Evolutionary conservation across 2,113 vertebrate genomes (phyloP), one percentile per base, ranked within the genome.

Genomic region (Pelobates fuscus): DNA sequence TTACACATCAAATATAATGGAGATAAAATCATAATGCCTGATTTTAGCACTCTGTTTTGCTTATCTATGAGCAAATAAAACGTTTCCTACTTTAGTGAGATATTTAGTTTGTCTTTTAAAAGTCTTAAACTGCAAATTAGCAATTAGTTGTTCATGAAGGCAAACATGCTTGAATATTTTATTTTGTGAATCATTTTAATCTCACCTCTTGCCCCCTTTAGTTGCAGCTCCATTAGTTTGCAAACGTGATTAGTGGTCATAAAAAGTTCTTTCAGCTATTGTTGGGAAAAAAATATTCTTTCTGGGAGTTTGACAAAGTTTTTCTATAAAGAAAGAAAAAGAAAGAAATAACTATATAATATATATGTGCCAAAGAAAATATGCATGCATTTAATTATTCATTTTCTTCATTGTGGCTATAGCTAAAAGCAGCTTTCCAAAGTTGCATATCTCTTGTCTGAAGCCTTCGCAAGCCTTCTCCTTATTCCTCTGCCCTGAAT

Each of bases 1-100:
- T 72, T 29, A n/a, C 80, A 82, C 72, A 82, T 80, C 75, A 84
- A 41, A 72, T 61, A 75, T 17, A 68, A 44, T 15, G 29, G 61
- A 25, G 54, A 60, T 60, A 49, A 67, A 76, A 67, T 60, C 8
- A 59, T 49, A 46, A 44, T 43, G 37, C 37, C n/a, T 24, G 5
- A 43, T 76, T 11, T 44, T 52, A 17, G 37, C 2, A 23, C 24
- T 59, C 60, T 59, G 43, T 49, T 73, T 76, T 67, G 37, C 64
- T 60, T 60, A 59, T 76, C 63, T 67, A 32, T n/a, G 59, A 58
- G 49, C 64, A 67, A 46, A 59, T 75, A 58, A 67, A 46, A 46
- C 30, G 58, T 59, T 59, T 52, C 17, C n/a, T 49, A 60, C 59
- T 60, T 60, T 26, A 60, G 54, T 11, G 15, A 11, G 37, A 10